Base-by-base conservation (phyloP, 37 sponge, comb jelly and placozoan genomes). In the Theonella swinhoei region DNA sequence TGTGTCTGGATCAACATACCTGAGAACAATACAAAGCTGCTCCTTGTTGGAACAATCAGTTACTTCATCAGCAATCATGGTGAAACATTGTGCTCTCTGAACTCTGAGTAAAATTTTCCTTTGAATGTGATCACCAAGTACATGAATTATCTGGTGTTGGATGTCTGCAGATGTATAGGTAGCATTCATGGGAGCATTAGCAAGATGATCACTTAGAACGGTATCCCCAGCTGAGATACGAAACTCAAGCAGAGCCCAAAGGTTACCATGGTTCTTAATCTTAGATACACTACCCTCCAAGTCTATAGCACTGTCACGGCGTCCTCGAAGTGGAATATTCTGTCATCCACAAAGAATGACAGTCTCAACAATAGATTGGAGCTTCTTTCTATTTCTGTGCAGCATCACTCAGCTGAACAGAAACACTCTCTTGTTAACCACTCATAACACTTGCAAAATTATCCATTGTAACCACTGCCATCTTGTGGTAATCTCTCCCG, bases 21-120 rank as follows among this genome's bases (percentile, higher is more conserved):
- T 41, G 17, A 87, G 38, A 17, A 91, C 87, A 70, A 91, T 34
- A 61, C 80, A 47, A 64, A 91, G 68, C 38, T 85, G 86, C 70
- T 93, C 89, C 36, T 62, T 86, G 83, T 93, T 93, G 61, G 89
- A 81, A 54, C 63, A 68, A 81, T 89, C 93, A 36, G 87, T 83
- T n/a, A 65, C 85, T 41, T 90, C 74, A 74, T 87, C 84, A 36
- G 88, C 75, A 42, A 82, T 66, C n/a, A 87, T 74, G 60, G 80
- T 62, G 61, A 65, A 88, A 26, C 70, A 82, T n/a, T n/a, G 30
- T 68, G 76, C 34, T 37, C 7, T 25, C 31, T 79, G 19, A 38
- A 66, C 42, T 23, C 68, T 61, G 23, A 1, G 28, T 20, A 39
- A 25, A 79, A 65, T 64, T n/a, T 65, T 29, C 22, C 28, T 30